phyloP scores from a whole-genome alignment of 2,797 vertebrate genomes.

The Aselliscus stoliczkanus region DNA sequence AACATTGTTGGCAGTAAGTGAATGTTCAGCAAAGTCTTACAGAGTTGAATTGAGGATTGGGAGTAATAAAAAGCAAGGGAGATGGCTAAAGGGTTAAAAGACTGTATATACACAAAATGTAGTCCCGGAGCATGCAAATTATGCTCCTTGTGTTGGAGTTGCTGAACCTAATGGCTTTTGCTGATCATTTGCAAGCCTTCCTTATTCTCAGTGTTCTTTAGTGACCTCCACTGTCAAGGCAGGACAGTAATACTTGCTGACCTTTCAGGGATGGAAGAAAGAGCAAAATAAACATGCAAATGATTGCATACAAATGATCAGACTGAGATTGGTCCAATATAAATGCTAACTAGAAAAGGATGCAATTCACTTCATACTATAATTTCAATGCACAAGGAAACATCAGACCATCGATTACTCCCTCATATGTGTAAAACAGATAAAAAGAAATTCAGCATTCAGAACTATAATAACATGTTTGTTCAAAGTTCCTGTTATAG shows the following conservation, averaged over 20 bases:
- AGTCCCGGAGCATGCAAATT: neutral
- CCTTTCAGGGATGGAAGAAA: conserved; percentile 25
- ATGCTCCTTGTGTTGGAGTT: neutral
- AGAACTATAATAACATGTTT: neutral
- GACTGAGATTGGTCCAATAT: conserved; percentile 15
- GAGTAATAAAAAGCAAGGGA: neutral
- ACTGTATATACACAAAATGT: neutral
- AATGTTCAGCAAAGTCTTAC: neutral
- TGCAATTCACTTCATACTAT: conserved; percentile 10
- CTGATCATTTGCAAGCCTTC: conserved; percentile 6
- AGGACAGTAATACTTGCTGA: conserved; percentile 26
- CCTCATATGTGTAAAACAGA: neutral
- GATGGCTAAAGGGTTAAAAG: neutral
- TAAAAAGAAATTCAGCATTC: neutral
- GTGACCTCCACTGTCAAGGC: conserved; percentile 53
- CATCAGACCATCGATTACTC: neutral
- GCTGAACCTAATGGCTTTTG: neutral
- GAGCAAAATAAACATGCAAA: conserved; percentile 45
- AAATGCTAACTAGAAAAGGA: conserved; percentile 57
- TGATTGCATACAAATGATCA: conserved; percentile 39
- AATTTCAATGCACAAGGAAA: conserved; percentile 37
- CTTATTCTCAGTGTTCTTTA: neutral
- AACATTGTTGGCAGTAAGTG: neutral
- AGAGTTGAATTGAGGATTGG: neutral
- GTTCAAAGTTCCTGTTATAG: neutral